These are phyloP conservation scores for Campaea margaritaria DNA, from an alignment of 2,888 invertebrate species.

Conservation along the genomic window DNA sequence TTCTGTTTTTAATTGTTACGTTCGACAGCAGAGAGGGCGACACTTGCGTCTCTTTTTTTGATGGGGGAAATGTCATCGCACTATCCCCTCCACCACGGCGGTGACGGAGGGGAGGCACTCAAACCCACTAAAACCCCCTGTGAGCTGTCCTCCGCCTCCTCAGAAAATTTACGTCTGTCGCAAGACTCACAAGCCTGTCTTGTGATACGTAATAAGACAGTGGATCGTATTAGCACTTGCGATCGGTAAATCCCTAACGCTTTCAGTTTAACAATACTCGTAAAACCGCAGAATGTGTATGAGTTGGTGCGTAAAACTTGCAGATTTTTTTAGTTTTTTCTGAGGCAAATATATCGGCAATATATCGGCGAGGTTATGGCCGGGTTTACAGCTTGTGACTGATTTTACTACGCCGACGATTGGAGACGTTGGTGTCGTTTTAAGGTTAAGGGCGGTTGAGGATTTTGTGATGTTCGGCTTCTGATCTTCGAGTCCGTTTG, in stretches of 20 bases:
- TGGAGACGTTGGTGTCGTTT: slow-evolving; percentile 44
- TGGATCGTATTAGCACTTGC: slow-evolving; percentile 25
- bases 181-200: no score
- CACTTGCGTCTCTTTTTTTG: no score
- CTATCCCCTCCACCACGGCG: no score
- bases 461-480: slow-evolving; percentile 20
- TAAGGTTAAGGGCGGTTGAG: slow-evolving; percentile 41
- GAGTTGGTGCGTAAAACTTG: slow-evolving; percentile 22
- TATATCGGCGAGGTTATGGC: slow-evolving; percentile 78
- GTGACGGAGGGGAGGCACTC: no score
- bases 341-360: slow-evolving; percentile 67
- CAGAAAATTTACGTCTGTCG: no score
- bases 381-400: slow-evolving; percentile 78
- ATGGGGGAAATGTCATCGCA: no score
- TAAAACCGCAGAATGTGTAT: slow-evolving; percentile 55
- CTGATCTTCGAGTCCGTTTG: slow-evolving; percentile 7
- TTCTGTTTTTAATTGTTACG: no score
- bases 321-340: slow-evolving; percentile 42
- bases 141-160: no score
- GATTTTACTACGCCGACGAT: slow-evolving; percentile 79
- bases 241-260: slow-evolving; percentile 45
- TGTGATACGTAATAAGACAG: no score
- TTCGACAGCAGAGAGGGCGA: no score
- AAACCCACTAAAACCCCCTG: no score
- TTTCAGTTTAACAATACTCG: slow-evolving; percentile 75